phyloP scores from a whole-genome alignment of 2,888 invertebrate genomes.

The Lysandra bellargus region DNA sequence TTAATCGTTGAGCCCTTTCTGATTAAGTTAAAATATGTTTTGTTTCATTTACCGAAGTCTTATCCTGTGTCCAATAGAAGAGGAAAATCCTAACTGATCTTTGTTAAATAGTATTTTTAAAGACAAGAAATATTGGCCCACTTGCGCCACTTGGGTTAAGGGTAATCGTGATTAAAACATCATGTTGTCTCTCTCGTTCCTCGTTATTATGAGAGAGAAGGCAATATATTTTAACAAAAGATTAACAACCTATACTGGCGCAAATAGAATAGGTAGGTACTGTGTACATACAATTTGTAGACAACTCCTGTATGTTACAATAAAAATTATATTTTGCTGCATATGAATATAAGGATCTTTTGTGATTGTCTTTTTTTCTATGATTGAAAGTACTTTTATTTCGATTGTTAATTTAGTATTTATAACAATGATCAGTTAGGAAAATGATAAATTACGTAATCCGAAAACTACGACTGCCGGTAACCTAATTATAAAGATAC shows the following conservation, averaged over 20 bases:
- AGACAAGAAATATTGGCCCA: not conserved
- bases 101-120: not conserved
- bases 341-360: not conserved
- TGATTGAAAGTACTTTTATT: not conserved
- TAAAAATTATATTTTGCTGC: not conserved
- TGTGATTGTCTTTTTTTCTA: not conserved
- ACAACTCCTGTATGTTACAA: too few relatives aligned
- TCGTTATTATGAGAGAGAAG: not conserved
- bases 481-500: constrained; percentile 12
- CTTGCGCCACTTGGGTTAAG: not conserved
- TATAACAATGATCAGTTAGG: constrained; percentile 18
- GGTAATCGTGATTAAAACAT: not conserved
- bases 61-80: not conserved
- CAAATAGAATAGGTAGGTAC: not conserved
- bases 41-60: not conserved
- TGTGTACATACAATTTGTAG: not conserved
- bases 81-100: constrained; percentile 21
- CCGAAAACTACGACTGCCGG: not conserved
- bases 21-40: not conserved
- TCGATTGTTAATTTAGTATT: not conserved
- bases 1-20: not conserved
- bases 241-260: not conserved
- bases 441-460: not conserved
- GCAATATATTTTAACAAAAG: not conserved
- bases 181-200: not conserved